These are phyloP conservation scores for Pangasius macronema DNA, from an alignment of 2,797 vertebrate species.

Conservation along the genomic window DNA sequence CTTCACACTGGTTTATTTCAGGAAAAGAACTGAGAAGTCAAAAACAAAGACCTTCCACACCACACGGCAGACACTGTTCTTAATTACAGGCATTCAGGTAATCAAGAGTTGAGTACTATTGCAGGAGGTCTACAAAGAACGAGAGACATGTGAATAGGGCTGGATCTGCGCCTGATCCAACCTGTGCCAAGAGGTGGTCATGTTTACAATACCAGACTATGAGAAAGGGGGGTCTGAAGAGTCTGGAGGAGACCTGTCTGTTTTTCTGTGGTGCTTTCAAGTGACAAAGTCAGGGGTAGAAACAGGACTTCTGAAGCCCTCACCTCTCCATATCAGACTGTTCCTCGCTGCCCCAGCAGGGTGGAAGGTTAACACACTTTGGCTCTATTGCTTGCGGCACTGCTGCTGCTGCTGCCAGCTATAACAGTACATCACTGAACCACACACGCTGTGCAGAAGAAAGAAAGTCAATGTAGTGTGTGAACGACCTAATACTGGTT, in stretches of 20 bases:
- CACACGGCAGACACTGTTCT: slow-evolving; percentile 21
- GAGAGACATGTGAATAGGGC: not conserved
- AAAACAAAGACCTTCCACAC: slow-evolving; percentile 34
- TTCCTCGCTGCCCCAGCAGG: slow-evolving; percentile 1
- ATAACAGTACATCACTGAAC: slow-evolving; percentile 15
- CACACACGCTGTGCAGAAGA: not conserved
- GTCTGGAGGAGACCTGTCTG: slow-evolving; percentile 6
- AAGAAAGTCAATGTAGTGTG: not conserved
- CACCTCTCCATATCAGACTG: slow-evolving; percentile 8
- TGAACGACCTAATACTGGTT: slow-evolving; percentile 2
- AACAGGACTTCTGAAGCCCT: not conserved
- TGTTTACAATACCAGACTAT: not conserved
- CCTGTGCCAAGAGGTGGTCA: slow-evolving; percentile 10
- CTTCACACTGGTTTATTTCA: slow-evolving; percentile 46
- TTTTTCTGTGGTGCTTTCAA: not conserved
- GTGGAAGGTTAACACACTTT: slow-evolving; percentile 7
- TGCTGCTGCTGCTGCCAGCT: slow-evolving; percentile 4
- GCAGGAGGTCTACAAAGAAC: slow-evolving; percentile 38
- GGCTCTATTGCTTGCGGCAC: not conserved
- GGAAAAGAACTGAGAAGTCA: slow-evolving; percentile 32
- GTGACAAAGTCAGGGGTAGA: not conserved
- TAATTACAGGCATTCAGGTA: slow-evolving; percentile 48
- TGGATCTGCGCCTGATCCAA: slow-evolving; percentile 12
- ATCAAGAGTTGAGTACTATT: slow-evolving; percentile 45
- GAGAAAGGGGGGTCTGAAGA: not conserved